These are phyloP conservation scores for Axis porcinus DNA, from an alignment of 2,113 vertebrate genomes.

Conservation along the genomic window DNA sequence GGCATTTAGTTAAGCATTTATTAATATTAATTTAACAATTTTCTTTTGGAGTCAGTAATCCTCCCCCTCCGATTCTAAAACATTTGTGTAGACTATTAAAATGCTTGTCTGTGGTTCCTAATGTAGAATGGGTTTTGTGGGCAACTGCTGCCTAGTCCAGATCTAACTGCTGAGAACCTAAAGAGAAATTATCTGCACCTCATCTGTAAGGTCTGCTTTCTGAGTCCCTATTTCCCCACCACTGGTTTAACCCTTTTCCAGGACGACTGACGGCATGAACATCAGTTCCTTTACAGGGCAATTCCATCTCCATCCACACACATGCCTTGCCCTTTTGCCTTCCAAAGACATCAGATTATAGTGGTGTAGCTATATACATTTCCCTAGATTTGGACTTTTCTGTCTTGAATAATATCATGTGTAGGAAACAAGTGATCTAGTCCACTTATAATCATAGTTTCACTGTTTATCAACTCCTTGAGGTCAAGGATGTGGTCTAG, in stretches of 20 bases:
- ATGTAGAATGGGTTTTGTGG: neutral
- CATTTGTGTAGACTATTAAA: neutral
- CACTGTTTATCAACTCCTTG: neutral
- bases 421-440: neutral
- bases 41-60: conserved; percentile 24
- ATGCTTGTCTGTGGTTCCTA: neutral
- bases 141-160: neutral
- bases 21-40: conserved; percentile 38
- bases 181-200: neutral
- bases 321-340: neutral
- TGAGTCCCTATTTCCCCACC: neutral
- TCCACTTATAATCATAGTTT: neutral
- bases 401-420: neutral
- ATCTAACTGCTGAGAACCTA: neutral
- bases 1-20: conserved; percentile 46
- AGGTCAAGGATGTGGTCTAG: neutral
- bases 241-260: neutral
- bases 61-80: neutral
- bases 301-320: neutral
- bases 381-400: neutral
- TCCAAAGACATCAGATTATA: neutral
- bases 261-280: neutral
- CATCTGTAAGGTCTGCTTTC: neutral
- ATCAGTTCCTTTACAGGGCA: neutral
- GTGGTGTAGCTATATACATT: neutral